Evolutionary conservation across 2,888 invertebrate genomes (phyloP).

Genomic region (Sclerodermus sp.): DNA sequence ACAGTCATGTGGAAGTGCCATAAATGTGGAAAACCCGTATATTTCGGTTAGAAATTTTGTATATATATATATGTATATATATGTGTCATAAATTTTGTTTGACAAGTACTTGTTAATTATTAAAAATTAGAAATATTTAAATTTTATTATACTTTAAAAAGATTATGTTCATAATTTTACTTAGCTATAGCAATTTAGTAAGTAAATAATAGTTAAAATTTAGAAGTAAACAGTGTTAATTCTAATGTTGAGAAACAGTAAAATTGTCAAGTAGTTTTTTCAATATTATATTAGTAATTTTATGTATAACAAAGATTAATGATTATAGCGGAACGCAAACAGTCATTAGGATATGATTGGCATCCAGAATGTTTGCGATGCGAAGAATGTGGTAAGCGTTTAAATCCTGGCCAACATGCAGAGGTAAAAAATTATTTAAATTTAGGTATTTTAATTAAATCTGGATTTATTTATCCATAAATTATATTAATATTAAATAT

Average conservation of each 20-base stretch:
- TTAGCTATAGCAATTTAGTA: no score
- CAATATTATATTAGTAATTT: conserved; percentile 1
- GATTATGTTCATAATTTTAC: no score
- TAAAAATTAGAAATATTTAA: no score
- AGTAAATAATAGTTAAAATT: no score
- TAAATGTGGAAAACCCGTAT: conserved; percentile 80
- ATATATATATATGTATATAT: no score
- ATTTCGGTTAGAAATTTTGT: conserved; percentile 64
- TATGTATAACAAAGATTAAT: neutral
- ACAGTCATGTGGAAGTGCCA: conserved; percentile 77
- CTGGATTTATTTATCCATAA: neutral
- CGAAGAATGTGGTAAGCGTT: conserved; percentile 78
- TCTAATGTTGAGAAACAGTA: no score
- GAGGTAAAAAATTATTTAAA: conserved; percentile 55
- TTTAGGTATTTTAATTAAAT: neutral
- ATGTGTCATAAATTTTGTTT: no score
- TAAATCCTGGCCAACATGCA: conserved; percentile 83
- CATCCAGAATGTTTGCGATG: conserved; percentile 83
- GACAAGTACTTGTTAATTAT: no score
- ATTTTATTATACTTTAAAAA: no score
- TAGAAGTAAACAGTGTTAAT: no score
- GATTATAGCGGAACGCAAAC: conserved; percentile 75
- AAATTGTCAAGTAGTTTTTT: neutral
- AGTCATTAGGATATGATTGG: conserved; percentile 85
- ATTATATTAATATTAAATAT: conserved; percentile 8